Evolutionary conservation across 2,113 vertebrate species (phyloP).

Genomic region (Acrocephalus kingi): DNA sequence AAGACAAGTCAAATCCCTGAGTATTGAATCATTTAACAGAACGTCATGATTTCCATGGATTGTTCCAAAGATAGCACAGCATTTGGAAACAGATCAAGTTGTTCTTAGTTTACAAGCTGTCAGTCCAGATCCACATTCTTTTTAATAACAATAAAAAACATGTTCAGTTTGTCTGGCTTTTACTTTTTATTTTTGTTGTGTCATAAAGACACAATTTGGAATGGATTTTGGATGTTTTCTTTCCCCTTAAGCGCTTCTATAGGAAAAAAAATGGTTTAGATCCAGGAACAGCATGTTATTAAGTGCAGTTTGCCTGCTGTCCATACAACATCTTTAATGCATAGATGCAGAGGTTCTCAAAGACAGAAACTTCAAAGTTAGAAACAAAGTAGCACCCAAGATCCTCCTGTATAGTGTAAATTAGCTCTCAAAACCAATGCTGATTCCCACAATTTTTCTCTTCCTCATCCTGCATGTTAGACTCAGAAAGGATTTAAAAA

Average conservation of each 20-base stretch:
- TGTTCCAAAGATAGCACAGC: neutral
- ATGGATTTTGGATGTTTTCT: conserved; percentile 18
- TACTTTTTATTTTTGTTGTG: conserved; percentile 25
- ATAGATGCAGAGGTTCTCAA: neutral
- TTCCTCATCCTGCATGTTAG: neutral
- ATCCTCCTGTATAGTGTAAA: neutral
- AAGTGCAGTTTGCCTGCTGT: conserved; percentile 39
- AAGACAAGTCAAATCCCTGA: neutral
- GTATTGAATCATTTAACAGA: neutral
- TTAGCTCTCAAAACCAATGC: neutral
- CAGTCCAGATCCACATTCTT: conserved; percentile 24
- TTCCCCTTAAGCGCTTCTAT: neutral
- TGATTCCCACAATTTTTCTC: neutral
- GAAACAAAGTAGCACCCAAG: neutral
- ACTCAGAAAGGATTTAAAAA: neutral
- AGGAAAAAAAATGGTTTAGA: neutral
- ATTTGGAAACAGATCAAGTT: conserved; percentile 47
- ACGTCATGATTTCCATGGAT: neutral
- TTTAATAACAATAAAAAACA: conserved; percentile 54
- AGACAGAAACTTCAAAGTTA: neutral
- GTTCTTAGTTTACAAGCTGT: conserved; percentile 38
- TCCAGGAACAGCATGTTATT: conserved; percentile 26
- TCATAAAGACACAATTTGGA: conserved; percentile 34
- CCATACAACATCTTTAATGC: neutral
- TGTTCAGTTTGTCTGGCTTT: conserved; percentile 27